Percentiles rank a stretch among this genome's conserved stretches.
Conservation (phyloP, 2,888 invertebrate species). For the Palloptera scutellata region DNA sequence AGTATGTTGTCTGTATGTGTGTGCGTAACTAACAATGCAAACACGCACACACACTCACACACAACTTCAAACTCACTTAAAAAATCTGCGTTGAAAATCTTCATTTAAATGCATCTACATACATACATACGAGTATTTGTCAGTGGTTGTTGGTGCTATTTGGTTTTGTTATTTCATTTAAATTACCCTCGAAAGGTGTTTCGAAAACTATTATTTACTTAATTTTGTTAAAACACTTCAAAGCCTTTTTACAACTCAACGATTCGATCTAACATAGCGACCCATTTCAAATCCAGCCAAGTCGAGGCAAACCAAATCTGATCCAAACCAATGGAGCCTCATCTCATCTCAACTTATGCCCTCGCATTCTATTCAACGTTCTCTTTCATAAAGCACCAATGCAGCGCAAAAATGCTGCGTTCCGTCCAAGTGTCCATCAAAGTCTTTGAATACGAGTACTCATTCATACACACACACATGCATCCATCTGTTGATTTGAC, state of each 20-base stretch:
- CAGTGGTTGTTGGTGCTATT: background rate
- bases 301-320: background rate
- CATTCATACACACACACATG: background rate
- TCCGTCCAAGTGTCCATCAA: constrained; percentile 9
- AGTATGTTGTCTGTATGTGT: too few species aligned
- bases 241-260: constrained; percentile 1
- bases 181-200: constrained; percentile 45
- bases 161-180: background rate
- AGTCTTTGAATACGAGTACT: background rate
- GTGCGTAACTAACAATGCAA: too few species aligned
- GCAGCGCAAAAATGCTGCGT: too few species aligned
- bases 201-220: constrained; percentile 48
- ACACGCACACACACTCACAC: too few species aligned
- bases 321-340: background rate
- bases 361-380: too few species aligned
- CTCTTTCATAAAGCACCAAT: too few species aligned
- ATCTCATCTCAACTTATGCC: background rate
- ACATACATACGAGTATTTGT: too few species aligned
- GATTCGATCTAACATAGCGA: background rate
- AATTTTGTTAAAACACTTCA: constrained; percentile 33
- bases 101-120: too few species aligned
- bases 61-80: too few species aligned
- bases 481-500: background rate
- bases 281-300: background rate
- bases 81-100: too few species aligned